A percentile compares a stretch with the other conserved stretches of the same genome.
Evolutionary conservation across 2,113 vertebrate species (phyloP).

Genomic region (Eubucco bourcierii): DNA sequence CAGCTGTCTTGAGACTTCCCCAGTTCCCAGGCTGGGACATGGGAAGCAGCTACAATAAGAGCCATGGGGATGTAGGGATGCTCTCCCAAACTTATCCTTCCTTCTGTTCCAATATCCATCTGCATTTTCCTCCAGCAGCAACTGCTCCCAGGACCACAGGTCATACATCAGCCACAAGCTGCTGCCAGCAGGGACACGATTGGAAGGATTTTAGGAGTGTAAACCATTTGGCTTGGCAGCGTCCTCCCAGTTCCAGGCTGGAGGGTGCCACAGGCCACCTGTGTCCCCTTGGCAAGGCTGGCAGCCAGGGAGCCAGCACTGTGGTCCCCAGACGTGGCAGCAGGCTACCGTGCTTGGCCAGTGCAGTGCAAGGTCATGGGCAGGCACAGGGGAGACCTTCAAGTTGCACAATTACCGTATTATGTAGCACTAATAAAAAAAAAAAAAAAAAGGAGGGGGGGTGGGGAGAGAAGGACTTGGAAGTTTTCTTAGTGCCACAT

Average conservation of each 20-base stretch:
- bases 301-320: accelerated
- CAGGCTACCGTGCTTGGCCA: neutral
- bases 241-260: neutral
- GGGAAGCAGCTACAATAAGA: neutral
- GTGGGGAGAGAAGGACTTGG: constrained; percentile 49
- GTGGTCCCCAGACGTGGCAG: neutral
- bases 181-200: neutral
- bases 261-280: neutral
- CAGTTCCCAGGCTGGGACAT: neutral
- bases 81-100: neutral
- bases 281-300: neutral
- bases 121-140: neutral
- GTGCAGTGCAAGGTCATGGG: constrained; percentile 64
- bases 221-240: neutral
- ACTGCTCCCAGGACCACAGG: neutral
- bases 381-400: constrained; percentile 70
- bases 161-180: neutral
- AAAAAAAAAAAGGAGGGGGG: constrained; percentile 6
- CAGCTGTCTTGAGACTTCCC: neutral
- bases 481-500: constrained; percentile 83
- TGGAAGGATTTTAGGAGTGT: neutral
- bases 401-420: constrained; percentile 78
- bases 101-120: neutral
- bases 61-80: neutral
- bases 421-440: constrained; percentile 81